Evolutionary conservation across 2,113 vertebrate genomes (phyloP).

Genomic region (Tragelaphus imberbis): DNA sequence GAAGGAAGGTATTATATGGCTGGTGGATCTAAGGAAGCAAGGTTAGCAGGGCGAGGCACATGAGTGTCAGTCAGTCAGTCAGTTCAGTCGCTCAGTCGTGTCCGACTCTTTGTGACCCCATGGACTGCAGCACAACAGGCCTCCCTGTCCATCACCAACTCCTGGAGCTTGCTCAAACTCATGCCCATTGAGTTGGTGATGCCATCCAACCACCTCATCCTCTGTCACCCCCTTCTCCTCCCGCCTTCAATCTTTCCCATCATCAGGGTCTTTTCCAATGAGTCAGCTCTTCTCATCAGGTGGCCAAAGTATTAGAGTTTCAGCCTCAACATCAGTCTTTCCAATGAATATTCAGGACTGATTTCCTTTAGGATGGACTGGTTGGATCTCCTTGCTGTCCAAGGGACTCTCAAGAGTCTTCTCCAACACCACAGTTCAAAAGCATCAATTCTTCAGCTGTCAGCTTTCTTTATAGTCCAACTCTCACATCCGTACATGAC

Average conservation of each 20-base stretch:
- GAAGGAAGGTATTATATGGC: neutral
- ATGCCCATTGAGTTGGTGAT: neutral
- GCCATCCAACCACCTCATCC: neutral
- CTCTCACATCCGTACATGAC: neutral
- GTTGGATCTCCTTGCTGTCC: neutral
- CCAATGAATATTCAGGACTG: neutral
- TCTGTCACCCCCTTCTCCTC: neutral
- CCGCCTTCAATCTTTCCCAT: neutral
- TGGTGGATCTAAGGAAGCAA: neutral
- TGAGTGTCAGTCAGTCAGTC: neutral
- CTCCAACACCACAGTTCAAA: neutral
- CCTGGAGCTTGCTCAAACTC: neutral
- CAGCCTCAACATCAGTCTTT: neutral
- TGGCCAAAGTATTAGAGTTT: neutral
- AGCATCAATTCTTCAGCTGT: neutral
- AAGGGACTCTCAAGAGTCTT: neutral
- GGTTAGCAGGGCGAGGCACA: neutral
- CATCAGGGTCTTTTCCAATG: neutral
- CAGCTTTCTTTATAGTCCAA: neutral
- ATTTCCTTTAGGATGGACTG: neutral
- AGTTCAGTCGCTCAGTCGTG: accelerated
- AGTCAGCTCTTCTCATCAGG: neutral
- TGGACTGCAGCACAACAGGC: neutral
- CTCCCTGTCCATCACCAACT: neutral
- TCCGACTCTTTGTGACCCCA: neutral